Percentiles rank a stretch among this genome's conserved stretches.
phyloP scores from a whole-genome alignment of 1,140 invertebrate species.

The Drosophila novamexicana region DNA sequence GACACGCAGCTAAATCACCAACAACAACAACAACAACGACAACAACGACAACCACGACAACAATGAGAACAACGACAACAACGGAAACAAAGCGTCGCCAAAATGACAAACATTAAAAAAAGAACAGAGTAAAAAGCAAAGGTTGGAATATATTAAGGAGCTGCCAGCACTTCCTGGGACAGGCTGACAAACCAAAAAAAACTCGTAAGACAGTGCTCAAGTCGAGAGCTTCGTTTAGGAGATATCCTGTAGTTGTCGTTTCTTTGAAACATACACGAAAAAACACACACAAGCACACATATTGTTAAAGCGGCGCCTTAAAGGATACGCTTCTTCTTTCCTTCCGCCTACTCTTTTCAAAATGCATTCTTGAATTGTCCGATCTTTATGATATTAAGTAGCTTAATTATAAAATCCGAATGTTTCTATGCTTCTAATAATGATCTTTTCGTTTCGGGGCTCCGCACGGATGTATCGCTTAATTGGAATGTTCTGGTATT shows the following conservation, averaged over 20 bases:
- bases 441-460: too few relatives aligned
- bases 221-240: background rate
- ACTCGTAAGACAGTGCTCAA: background rate
- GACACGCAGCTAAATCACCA: conserved; percentile 69
- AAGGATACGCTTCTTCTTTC: too few relatives aligned
- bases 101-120: conserved; percentile 69
- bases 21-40: conserved; percentile 16
- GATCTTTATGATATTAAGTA: too few relatives aligned
- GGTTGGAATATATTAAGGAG: conserved; percentile 22
- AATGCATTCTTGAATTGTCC: too few relatives aligned
- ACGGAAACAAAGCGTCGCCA: conserved; percentile 39
- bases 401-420: too few relatives aligned
- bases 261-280: too few relatives aligned
- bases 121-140: conserved; percentile 8
- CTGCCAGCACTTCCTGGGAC: conserved; percentile 12
- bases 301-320: too few relatives aligned
- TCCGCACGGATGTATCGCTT: too few relatives aligned
- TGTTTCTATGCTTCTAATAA: too few relatives aligned
- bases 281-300: too few relatives aligned
- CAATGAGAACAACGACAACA: background rate
- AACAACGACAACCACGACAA: conserved; percentile 14
- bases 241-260: background rate
- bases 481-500: too few relatives aligned
- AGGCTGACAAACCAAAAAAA: background rate
- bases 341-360: too few relatives aligned